These are phyloP conservation scores for Cyanistes caeruleus DNA, from an alignment of 2,113 vertebrate genomes.

Conservation along the genomic window DNA sequence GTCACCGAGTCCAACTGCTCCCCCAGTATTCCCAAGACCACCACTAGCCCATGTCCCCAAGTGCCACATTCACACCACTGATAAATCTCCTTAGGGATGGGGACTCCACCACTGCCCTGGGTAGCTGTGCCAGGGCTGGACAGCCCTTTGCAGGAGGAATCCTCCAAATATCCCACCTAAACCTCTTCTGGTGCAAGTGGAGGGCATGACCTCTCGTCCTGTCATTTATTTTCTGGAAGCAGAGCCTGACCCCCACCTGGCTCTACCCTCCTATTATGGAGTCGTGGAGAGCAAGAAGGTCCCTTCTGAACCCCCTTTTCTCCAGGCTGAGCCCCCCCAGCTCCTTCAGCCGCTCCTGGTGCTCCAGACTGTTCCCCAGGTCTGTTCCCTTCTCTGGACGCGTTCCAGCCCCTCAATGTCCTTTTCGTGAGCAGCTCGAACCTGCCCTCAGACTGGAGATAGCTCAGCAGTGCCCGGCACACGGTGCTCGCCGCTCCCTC, in stretches of 20 bases:
- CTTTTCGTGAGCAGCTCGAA: too few species aligned
- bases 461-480: not conserved
- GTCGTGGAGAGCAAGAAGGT: not conserved
- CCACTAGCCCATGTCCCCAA: not conserved
- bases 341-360: not conserved
- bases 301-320: not conserved
- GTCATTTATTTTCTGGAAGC: not conserved
- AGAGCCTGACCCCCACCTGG: not conserved
- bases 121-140: not conserved
- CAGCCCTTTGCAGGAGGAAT: not conserved
- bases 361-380: not conserved
- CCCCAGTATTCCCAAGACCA: not conserved
- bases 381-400: too few species aligned
- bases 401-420: not conserved
- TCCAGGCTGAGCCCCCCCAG: not conserved
- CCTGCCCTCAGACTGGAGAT: accelerated
- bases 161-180: not conserved
- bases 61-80: not conserved
- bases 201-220: too few species aligned
- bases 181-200: not conserved
- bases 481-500: accelerated
- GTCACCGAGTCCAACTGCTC: not conserved
- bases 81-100: not conserved
- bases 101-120: not conserved
- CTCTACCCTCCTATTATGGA: not conserved